Conservation (phyloP, 2,888 invertebrate genomes). For the Pheosia gnoma region DNA sequence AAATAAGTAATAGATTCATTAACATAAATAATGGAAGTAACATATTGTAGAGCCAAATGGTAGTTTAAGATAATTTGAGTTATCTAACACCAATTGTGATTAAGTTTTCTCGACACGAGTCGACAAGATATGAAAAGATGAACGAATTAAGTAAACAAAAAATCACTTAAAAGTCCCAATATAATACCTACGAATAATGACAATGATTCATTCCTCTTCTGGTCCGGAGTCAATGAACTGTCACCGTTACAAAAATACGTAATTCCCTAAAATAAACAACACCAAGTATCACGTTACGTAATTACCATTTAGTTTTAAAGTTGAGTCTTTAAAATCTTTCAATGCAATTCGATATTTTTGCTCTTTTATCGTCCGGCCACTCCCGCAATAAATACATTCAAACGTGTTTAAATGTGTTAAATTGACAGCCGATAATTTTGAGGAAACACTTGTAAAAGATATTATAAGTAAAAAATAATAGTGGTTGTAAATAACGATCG, state of each 20-base stretch:
- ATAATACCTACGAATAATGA: slow-evolving; percentile 1
- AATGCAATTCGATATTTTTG: slow-evolving; percentile 15
- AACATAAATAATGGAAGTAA: no score
- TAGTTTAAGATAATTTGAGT: not conserved
- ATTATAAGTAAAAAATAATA: no score
- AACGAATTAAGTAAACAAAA: slow-evolving; percentile 5
- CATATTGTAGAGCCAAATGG: not conserved
- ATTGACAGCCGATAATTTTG: not conserved
- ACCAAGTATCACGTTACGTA: slow-evolving; percentile 13
- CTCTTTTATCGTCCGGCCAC: slow-evolving; percentile 10
- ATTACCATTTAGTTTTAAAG: slow-evolving; percentile 13
- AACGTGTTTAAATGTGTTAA: not conserved
- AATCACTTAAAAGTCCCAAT: slow-evolving; percentile 5
- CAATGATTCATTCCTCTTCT: not conserved
- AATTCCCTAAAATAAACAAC: slow-evolving; percentile 9
- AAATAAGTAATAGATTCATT: no score
- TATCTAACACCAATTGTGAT: not conserved
- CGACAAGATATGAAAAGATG: slow-evolving; percentile 4
- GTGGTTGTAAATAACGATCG: no score
- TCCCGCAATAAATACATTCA: not conserved
- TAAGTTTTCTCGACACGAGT: slow-evolving; percentile 1
- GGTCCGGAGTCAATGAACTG: slow-evolving; percentile 7
- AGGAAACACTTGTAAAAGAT: not conserved
- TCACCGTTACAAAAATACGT: slow-evolving; percentile 4
- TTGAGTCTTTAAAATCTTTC: slow-evolving; percentile 11